phyloP scores from a whole-genome alignment of 35 echinoderm and acorn worm species.

The Lytechinus variegatus region DNA sequence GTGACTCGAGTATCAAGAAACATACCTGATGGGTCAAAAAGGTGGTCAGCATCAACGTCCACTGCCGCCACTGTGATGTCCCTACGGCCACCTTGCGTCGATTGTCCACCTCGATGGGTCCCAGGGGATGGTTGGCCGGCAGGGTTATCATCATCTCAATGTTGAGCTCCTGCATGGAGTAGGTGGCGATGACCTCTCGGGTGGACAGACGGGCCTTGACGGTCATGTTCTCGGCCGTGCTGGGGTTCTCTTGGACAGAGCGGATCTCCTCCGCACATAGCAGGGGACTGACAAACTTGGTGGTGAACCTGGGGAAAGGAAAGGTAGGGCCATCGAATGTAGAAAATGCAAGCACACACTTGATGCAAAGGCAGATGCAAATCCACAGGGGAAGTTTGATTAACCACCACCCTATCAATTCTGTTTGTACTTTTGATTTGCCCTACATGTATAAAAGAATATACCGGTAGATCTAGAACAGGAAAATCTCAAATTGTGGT shows the following conservation, averaged over 20 bases:
- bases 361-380: no score
- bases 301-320: slow-evolving; percentile 69
- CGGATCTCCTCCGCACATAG: slow-evolving; percentile 81
- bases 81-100: slow-evolving; percentile 78
- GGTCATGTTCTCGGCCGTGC: slow-evolving; percentile 79
- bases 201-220: slow-evolving; percentile 72
- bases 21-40: slow-evolving; percentile 89
- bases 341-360: no score
- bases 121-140: slow-evolving; percentile 86
- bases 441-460: no score
- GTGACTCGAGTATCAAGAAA: no score
- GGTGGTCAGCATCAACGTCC: slow-evolving; percentile 92
- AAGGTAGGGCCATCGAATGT: neutral
- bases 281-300: slow-evolving; percentile 81
- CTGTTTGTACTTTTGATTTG: no score
- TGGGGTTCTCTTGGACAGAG: slow-evolving; percentile 58
- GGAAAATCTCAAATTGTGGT: no score
- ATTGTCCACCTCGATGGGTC: slow-evolving; percentile 86
- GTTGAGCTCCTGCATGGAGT: slow-evolving; percentile 86
- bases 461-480: no score
- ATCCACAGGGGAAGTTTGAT: no score
- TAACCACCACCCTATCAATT: no score
- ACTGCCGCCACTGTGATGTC: slow-evolving; percentile 92
- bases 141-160: slow-evolving; percentile 87
- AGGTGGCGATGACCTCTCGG: slow-evolving; percentile 90